These are phyloP conservation scores for Cotesia glomerata DNA, from an alignment of 1,140 invertebrate species.

Conservation along the genomic window DNA sequence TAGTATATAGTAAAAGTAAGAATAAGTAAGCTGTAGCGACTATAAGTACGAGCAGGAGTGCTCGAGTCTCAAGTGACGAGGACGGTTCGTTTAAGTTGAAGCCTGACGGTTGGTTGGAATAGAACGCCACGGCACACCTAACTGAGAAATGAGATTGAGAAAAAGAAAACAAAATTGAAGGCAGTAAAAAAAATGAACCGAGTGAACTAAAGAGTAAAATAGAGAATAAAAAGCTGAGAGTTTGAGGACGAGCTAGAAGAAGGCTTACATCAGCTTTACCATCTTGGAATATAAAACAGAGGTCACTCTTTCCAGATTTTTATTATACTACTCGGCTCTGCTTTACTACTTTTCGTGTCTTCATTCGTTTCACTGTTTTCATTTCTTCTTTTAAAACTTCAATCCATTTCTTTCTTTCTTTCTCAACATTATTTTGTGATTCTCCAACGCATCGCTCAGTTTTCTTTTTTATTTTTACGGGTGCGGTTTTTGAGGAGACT, in stretches of 20 bases:
- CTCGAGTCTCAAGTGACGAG: not conserved
- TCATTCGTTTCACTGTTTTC: slow-evolving; percentile 6
- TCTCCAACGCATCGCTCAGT: no score
- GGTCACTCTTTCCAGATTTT: slow-evolving; percentile 37
- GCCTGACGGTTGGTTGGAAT: not conserved
- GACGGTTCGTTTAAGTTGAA: not conserved
- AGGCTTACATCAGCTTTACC: slow-evolving; percentile 48
- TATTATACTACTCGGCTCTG: slow-evolving; percentile 6
- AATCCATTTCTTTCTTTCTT: not conserved
- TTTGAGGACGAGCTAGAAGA: not conserved
- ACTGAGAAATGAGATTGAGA: not conserved
- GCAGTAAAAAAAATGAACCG: not conserved
- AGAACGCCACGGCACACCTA: not conserved
- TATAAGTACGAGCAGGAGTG: no score
- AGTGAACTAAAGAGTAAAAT: slow-evolving; percentile 14
- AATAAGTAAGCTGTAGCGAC: not conserved
- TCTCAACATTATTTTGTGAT: not conserved
- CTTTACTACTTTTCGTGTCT: not conserved
- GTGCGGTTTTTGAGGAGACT: no score
- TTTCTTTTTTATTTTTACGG: no score
- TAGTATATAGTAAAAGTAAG: not conserved
- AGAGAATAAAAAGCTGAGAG: slow-evolving; percentile 3
- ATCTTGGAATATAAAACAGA: slow-evolving; percentile 49
- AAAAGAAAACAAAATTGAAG: not conserved
- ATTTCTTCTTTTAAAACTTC: not conserved